Conservation (phyloP, 2,888 invertebrate species). For the Caradrina clavipalpis region DNA sequence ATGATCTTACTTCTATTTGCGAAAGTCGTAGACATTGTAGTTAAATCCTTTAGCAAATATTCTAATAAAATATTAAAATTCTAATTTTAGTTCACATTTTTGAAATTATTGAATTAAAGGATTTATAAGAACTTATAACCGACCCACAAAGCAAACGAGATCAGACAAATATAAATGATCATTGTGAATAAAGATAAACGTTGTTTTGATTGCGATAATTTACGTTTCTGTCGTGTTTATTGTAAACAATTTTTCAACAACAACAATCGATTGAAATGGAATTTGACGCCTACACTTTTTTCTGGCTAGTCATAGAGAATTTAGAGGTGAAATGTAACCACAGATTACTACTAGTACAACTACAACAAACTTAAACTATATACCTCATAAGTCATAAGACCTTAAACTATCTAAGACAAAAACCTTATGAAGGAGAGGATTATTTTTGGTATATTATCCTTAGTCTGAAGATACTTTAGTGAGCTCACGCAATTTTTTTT, state of each 20-base stretch:
- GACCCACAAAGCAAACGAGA: constrained; percentile 42
- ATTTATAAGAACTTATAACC: constrained; percentile 45
- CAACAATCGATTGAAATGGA: constrained; percentile 48
- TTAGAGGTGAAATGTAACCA: constrained; percentile 3
- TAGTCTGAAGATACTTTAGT: no score
- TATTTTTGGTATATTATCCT: no score
- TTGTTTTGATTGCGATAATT: neutral
- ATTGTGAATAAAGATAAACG: constrained; percentile 25
- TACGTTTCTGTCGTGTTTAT: constrained; percentile 14
- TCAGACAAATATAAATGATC: constrained; percentile 46
- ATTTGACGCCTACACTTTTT: constrained; percentile 29
- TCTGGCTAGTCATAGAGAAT: neutral
- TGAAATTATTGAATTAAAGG: neutral
- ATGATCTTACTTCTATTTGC: constrained; percentile 73
- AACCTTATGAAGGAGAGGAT: no score
- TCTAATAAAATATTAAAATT: constrained; percentile 12
- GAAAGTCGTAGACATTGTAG: constrained; percentile 62
- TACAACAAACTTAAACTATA: no score
- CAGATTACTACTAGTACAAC: no score
- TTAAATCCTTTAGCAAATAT: constrained; percentile 14
- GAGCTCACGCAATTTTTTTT: no score
- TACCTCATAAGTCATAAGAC: no score
- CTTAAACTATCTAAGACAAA: no score
- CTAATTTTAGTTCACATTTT: constrained; percentile 41
- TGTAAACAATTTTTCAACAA: constrained; percentile 54